A percentile compares a stretch with the other conserved stretches of the same genome.
Evolutionary conservation across 2,797 vertebrate genomes (phyloP).

Genomic region (Onychomys torridus): DNA sequence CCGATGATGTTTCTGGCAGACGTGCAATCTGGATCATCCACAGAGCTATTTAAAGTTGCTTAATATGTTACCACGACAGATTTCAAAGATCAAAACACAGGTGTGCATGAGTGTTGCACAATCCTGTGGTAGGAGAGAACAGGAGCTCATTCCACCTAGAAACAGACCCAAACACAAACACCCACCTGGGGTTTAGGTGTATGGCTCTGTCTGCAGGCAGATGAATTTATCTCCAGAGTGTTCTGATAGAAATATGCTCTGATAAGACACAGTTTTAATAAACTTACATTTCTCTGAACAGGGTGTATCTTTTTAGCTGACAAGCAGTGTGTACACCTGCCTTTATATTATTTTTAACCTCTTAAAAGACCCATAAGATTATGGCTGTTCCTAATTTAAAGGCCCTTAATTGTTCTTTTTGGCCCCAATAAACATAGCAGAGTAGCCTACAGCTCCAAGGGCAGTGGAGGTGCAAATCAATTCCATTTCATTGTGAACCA

Average conservation of each 20-base stretch:
- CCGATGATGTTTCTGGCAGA: conserved; percentile 59
- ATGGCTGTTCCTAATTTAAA: conserved; percentile 35
- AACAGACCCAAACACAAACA: conserved; percentile 79
- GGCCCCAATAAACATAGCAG: conserved; percentile 31
- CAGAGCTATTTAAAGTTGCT: conserved; percentile 65
- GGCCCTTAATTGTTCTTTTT: conserved; percentile 36
- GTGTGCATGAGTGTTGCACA: conserved; percentile 74
- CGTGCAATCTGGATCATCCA: conserved; percentile 64
- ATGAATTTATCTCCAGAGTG: conserved; percentile 39
- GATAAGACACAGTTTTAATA: conserved; percentile 70
- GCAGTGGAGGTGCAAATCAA: conserved; percentile 13
- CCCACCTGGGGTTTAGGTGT: conserved; percentile 70
- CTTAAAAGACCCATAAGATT: conserved; percentile 51
- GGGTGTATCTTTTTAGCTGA: conserved; percentile 54
- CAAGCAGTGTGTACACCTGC: conserved; percentile 47
- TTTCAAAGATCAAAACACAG: conserved; percentile 79
- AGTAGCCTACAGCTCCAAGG: conserved; percentile 35
- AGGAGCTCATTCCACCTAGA: conserved; percentile 78
- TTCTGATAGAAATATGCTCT: conserved; percentile 61
- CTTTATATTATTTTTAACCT: conserved; percentile 69
- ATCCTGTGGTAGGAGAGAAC: conserved; percentile 74
- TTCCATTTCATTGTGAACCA: conserved; percentile 57
- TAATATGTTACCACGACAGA: conserved; percentile 79
- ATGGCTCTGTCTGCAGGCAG: conserved; percentile 52
- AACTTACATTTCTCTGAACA: conserved; percentile 47